These are phyloP conservation scores for Pomatorhinus ruficollis DNA, from an alignment of 2,113 vertebrate genomes.

Conservation along the genomic window DNA sequence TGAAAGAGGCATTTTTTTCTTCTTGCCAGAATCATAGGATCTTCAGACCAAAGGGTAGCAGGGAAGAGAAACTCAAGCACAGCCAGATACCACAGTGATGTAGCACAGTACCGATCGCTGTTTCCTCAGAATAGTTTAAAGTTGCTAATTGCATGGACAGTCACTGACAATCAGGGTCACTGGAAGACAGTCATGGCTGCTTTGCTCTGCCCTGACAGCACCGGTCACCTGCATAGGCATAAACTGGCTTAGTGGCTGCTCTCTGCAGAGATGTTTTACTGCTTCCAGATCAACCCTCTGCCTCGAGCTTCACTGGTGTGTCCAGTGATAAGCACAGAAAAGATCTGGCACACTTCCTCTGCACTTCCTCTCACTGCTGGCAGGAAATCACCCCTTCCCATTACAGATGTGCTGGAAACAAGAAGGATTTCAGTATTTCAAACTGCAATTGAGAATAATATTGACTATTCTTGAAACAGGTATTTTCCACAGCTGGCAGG, in stretches of 20 bases:
- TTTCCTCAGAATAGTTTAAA: background rate
- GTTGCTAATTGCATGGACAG: background rate
- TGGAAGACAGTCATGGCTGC: background rate
- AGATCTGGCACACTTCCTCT: background rate
- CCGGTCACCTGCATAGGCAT: background rate
- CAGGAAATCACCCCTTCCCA: background rate
- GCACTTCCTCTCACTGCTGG: background rate
- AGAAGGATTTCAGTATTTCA: background rate
- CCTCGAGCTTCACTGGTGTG: rapidly evolving
- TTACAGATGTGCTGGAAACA: background rate
- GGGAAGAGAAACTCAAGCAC: background rate
- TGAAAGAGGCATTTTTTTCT: background rate
- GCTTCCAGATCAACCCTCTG: background rate
- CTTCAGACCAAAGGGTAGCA: background rate
- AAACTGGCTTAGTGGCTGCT: background rate
- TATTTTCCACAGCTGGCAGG: background rate
- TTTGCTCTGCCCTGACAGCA: background rate
- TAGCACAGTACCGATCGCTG: background rate
- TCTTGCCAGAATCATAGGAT: background rate
- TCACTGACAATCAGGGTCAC: background rate
- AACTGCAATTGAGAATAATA: background rate
- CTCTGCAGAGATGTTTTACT: background rate
- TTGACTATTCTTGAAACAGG: background rate
- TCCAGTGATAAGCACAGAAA: rapidly evolving
- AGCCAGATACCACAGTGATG: background rate